Conservation (phyloP, 92 coral and sea anemone species). For the Epizoanthus ramosus region DNA sequence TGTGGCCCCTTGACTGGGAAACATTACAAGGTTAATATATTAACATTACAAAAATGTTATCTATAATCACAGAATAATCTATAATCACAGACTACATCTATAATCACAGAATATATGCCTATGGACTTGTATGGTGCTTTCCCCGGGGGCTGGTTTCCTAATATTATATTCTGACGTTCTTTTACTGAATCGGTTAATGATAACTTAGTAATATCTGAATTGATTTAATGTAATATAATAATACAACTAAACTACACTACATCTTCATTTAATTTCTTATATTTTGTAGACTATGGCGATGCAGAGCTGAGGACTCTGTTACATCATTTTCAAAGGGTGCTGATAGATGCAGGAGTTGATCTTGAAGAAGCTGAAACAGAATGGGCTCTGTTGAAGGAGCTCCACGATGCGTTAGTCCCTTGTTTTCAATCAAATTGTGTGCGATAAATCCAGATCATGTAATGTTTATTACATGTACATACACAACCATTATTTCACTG, state of each 20-base stretch:
- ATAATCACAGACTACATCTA: too few species aligned
- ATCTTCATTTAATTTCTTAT: not conserved
- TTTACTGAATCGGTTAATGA: too few species aligned
- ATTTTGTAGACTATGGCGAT: conserved; percentile 25
- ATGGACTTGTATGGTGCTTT: too few species aligned
- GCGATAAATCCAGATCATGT: too few species aligned
- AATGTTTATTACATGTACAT: too few species aligned
- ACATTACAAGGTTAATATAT: not conserved
- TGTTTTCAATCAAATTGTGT: too few species aligned
- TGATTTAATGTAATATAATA: not conserved
- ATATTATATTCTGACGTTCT: too few species aligned
- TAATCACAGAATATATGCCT: too few species aligned
- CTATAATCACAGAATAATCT: too few species aligned
- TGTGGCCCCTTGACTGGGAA: conserved; percentile 16
- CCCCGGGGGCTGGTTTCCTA: too few species aligned
- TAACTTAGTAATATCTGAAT: not conserved
- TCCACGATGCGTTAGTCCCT: conserved; percentile 17
- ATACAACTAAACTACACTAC: too few species aligned
- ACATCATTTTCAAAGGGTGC: conserved; percentile 23
- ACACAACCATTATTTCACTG: too few species aligned
- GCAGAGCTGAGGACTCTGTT: conserved; percentile 38
- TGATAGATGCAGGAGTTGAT: conserved; percentile 30
- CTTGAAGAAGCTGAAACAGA: conserved; percentile 35
- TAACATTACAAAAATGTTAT: not conserved
- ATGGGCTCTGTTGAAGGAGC: conserved; percentile 42